phyloP scores from a whole-genome alignment of 2,113 vertebrate genomes.

The Ammodytes marinus region DNA sequence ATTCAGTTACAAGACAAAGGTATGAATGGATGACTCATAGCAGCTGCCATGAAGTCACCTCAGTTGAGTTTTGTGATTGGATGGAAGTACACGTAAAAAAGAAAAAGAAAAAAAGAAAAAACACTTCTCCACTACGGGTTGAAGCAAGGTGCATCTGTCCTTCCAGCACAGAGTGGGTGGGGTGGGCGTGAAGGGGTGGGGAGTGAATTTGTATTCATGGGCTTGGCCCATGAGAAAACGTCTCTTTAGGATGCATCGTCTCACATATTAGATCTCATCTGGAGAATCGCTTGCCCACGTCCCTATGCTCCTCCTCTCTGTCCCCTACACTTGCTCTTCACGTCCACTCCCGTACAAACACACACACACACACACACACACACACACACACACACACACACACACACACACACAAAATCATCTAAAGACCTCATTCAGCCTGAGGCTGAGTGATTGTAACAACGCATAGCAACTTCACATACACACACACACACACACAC shows the following conservation, averaged over 20 bases:
- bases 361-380: constrained; percentile 24
- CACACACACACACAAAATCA: constrained; percentile 20
- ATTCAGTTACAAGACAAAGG: constrained; percentile 69
- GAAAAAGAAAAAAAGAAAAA: constrained; percentile 56
- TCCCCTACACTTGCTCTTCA: constrained; percentile 76
- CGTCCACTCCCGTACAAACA: constrained; percentile 53
- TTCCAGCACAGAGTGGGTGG: constrained; percentile 74
- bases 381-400: constrained; percentile 55
- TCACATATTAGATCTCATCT: constrained; percentile 87
- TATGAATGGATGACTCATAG: constrained; percentile 84
- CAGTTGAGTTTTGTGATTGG: constrained; percentile 77
- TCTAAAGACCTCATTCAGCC: constrained; percentile 72
- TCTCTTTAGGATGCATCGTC: constrained; percentile 84
- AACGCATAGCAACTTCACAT: constrained; percentile 33
- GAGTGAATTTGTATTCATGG: constrained; percentile 84
- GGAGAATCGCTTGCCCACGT: constrained; percentile 80
- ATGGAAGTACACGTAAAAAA: constrained; percentile 59
- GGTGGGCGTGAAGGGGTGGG: no score
- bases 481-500: constrained; percentile 9
- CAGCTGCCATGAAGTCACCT: constrained; percentile 76
- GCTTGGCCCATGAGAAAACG: constrained; percentile 85
- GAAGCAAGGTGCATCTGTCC: constrained; percentile 84
- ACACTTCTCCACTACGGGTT: constrained; percentile 67
- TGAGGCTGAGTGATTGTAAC: constrained; percentile 62
- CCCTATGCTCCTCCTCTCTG: constrained; percentile 70